Conservation (phyloP, 2,888 invertebrate genomes). For the Helleia helle region DNA sequence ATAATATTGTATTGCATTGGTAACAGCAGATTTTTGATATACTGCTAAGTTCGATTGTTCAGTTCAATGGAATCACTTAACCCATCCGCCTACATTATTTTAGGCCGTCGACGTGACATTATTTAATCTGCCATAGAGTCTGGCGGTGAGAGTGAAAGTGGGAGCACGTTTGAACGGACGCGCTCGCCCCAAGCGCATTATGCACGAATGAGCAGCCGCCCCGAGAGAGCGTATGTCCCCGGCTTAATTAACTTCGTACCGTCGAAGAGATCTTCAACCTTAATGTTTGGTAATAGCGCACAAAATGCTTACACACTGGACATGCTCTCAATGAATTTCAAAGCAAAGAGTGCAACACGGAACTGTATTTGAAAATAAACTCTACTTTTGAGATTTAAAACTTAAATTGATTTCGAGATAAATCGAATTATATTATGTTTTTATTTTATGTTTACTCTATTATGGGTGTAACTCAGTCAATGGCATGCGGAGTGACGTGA, state of each 20-base stretch:
- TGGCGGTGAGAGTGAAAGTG: slow-evolving; percentile 66
- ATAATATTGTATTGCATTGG: too few relatives aligned
- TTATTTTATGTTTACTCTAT: slow-evolving; percentile 39
- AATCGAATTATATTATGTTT: slow-evolving; percentile 28
- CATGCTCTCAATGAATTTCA: slow-evolving; percentile 30
- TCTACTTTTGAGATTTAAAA: slow-evolving; percentile 20
- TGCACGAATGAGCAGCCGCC: slow-evolving; percentile 71
- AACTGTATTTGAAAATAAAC: slow-evolving; percentile 21
- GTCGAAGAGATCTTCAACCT: slow-evolving; percentile 23
- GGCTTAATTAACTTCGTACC: slow-evolving; percentile 48
- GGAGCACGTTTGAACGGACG: slow-evolving; percentile 60
- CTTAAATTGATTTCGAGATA: slow-evolving; percentile 17
- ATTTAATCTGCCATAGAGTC: slow-evolving; percentile 28
- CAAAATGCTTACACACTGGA: slow-evolving; percentile 6
- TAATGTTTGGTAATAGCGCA: slow-evolving; percentile 16
- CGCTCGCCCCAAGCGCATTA: slow-evolving; percentile 62
- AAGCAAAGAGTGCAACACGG: slow-evolving; percentile 31
- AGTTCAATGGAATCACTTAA: too few relatives aligned
- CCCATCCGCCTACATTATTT: neutral
- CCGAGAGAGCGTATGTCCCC: slow-evolving; percentile 66
- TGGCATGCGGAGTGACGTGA: slow-evolving; percentile 55
- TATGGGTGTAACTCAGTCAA: slow-evolving; percentile 62
- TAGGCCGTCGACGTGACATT: slow-evolving; percentile 25
- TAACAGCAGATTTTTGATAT: too few relatives aligned
- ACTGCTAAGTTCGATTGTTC: too few relatives aligned